phyloP scores from a whole-genome alignment of 2,888 invertebrate species.

The Tenthredo distinguenda region DNA sequence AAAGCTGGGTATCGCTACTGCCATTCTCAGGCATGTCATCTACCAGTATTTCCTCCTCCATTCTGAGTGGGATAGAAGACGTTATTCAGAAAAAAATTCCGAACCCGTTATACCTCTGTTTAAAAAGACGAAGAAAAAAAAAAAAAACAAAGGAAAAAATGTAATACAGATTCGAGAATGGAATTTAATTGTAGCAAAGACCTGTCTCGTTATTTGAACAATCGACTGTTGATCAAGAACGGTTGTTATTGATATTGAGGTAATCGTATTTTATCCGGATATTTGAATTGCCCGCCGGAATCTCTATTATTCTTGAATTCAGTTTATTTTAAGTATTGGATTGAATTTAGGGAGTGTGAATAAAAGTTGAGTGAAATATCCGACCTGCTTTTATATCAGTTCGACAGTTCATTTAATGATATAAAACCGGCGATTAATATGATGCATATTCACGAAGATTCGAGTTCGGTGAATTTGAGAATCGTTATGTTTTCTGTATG shows the following conservation, averaged over 20 bases:
- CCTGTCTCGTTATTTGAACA: not conserved
- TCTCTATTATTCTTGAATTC: not conserved
- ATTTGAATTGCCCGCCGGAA: constrained; percentile 39
- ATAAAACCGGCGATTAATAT: not conserved
- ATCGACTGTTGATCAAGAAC: not conserved
- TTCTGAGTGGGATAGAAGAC: constrained; percentile 60
- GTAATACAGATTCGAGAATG: not conserved
- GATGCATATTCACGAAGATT: not conserved
- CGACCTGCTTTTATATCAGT: not conserved
- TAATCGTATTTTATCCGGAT: not conserved
- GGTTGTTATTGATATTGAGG: not conserved
- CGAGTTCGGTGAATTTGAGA: not conserved
- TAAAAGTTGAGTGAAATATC: not conserved
- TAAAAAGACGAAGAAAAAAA: not conserved
- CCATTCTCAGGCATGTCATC: constrained; percentile 69
- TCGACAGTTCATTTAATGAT: not conserved
- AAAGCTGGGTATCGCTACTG: constrained; percentile 61
- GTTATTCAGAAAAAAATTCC: constrained; percentile 1
- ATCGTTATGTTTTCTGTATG: constrained; percentile 10
- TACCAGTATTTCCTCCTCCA: constrained; percentile 74
- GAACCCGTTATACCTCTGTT: not conserved
- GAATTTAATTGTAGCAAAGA: not conserved
- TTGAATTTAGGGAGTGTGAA: not conserved
- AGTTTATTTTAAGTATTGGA: not conserved
- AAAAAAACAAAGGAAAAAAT: not conserved